Base-by-base conservation (phyloP, 2,888 invertebrate genomes). In the Miltochrista miniata region DNA sequence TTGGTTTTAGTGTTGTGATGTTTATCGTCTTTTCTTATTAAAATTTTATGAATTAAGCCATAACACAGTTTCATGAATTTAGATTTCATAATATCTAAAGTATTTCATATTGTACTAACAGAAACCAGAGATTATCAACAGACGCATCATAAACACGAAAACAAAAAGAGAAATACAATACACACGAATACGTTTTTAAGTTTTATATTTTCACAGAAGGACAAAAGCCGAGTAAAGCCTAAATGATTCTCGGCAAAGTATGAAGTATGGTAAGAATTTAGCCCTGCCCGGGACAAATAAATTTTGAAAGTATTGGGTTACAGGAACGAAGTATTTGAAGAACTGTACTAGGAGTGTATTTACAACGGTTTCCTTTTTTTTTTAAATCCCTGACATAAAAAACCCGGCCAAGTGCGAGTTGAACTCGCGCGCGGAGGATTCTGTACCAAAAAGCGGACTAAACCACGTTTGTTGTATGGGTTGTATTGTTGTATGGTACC, bases 201-300 rank as follows among this genome's bases (percentile, higher is more conserved):
- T 59, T 68, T 56, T 59, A 58, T 61, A 10, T 10, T 31, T 68
- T 57, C 18, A 53, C 48, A 56, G 62, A 65, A 58, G 54, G 62
- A 67, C 54, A 62, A n/a, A 67, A 67, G 69, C 58, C 52, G 43
- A 24, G 55, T 36, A 60, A 65, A 65, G 63, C 67, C 56, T 56
- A 65, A 68, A 60, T 68, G 67, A 67, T 67, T 66, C 69, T 62
- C 51, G 29, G 54, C 45, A 65, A 67, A 67, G 69, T 68, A 67
- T 67, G 69, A 67, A 68, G 66, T 63, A 67, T 68, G 54, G 63
- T 56, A 63, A 68, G 67, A 57, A 68, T 67, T 67, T 68, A 67
- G 65, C 66, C 55, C 54, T 51, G 54, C 59, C 38, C 11, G 36
- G 63, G 67, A 62, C 65, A 68, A 64, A 67, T 68, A 67, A 58